These are phyloP conservation scores for Acanthopagrus latus DNA, from an alignment of 2,797 vertebrate species.

Conservation along the genomic window DNA sequence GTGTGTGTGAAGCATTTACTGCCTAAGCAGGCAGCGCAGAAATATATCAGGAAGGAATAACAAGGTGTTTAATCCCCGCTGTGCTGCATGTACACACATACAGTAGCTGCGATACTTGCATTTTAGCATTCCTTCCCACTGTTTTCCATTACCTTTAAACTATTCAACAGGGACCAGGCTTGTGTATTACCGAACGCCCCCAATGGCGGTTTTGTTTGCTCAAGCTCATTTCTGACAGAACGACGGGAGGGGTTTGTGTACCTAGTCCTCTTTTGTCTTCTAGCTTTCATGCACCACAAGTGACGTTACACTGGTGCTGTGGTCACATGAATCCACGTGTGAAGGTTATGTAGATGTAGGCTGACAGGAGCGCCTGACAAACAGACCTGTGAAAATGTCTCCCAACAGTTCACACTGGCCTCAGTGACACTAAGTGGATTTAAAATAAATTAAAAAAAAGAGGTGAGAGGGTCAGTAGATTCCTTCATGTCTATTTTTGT, in stretches of 20 bases:
- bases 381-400: background rate
- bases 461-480: background rate
- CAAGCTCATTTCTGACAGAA: background rate
- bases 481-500: background rate
- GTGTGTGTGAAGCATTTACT: conserved; percentile 3
- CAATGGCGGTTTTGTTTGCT: background rate
- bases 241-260: background rate
- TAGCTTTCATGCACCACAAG: background rate
- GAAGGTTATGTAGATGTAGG: background rate
- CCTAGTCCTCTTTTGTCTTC: conserved; percentile 7
- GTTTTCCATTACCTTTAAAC: conserved; percentile 9
- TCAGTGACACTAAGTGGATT: background rate
- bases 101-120: background rate
- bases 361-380: background rate
- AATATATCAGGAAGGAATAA: background rate
- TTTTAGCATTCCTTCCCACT: conserved; percentile 3
- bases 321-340: background rate
- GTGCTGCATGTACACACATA: background rate
- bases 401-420: background rate
- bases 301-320: background rate
- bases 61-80: conserved; percentile 8
- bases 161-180: background rate
- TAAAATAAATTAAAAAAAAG: background rate
- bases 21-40: background rate
- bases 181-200: background rate